Conservation (phyloP, 2,113 vertebrate species). For the Nerophis ophidion region DNA sequence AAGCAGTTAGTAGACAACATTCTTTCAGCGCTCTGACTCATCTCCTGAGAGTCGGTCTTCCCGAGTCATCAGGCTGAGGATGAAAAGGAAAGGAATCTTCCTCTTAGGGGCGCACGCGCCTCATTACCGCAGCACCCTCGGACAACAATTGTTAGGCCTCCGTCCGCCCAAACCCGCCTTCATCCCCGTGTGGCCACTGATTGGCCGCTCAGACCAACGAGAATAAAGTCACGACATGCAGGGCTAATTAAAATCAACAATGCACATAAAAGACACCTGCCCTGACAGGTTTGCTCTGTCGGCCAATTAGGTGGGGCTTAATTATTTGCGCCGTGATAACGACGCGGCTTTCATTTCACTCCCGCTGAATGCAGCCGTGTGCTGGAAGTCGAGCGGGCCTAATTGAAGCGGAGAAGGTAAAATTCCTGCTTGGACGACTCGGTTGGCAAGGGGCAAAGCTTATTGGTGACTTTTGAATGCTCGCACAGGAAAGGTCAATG, state of each 20-base stretch:
- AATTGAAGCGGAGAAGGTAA: slow-evolving; percentile 76
- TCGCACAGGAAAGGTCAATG: neutral
- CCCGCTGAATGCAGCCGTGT: slow-evolving; percentile 70
- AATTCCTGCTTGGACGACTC: slow-evolving; percentile 85
- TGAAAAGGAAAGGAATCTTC: slow-evolving; percentile 63
- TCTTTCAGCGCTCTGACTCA: slow-evolving; percentile 69
- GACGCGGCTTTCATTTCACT: slow-evolving; percentile 78
- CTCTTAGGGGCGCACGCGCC: slow-evolving; percentile 59
- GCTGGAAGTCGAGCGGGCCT: slow-evolving; percentile 60
- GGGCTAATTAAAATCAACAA: slow-evolving; percentile 67
- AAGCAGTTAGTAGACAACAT: slow-evolving; percentile 77
- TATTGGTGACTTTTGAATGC: slow-evolving; percentile 36
- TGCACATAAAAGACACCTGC: slow-evolving; percentile 46
- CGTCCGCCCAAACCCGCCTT: slow-evolving; percentile 59
- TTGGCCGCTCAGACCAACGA: slow-evolving; percentile 73
- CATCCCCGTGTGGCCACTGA: slow-evolving; percentile 70
- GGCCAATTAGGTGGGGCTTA: slow-evolving; percentile 79
- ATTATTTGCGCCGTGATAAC: slow-evolving; percentile 84
- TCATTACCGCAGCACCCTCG: slow-evolving; percentile 63
- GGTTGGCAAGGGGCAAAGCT: slow-evolving; percentile 85
- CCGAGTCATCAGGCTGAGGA: slow-evolving; percentile 26
- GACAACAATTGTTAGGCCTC: slow-evolving; percentile 57
- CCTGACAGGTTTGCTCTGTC: slow-evolving; percentile 50
- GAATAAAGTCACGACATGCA: slow-evolving; percentile 52
- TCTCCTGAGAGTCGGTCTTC: slow-evolving; percentile 80